Evolutionary conservation across 2,113 vertebrate species (phyloP).

Genomic region (Tenebrosternarchus preto): DNA sequence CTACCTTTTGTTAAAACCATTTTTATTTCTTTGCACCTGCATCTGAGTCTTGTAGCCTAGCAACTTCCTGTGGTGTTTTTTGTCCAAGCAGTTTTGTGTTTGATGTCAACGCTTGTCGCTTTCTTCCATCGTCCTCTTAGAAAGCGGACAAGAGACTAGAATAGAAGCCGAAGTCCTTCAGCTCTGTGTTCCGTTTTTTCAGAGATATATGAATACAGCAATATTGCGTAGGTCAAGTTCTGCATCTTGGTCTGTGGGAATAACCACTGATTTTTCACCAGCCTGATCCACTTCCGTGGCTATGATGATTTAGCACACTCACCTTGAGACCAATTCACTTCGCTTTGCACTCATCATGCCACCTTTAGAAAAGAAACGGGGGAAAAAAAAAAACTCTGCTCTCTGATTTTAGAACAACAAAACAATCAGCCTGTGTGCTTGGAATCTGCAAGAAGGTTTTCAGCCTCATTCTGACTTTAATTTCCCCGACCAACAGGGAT

Average conservation of each 20-base stretch:
- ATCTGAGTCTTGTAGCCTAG: slow-evolving; percentile 36
- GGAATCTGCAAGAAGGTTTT: neutral
- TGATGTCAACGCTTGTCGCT: slow-evolving; percentile 27
- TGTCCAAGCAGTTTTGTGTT: slow-evolving; percentile 28
- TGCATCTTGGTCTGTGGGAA: slow-evolving; percentile 60
- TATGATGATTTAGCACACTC: slow-evolving; percentile 40
- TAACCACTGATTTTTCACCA: slow-evolving; percentile 76
- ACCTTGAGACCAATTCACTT: slow-evolving; percentile 31
- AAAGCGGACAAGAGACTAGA: slow-evolving; percentile 40
- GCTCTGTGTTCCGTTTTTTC: slow-evolving; percentile 55
- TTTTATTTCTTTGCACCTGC: neutral
- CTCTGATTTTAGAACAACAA: slow-evolving; percentile 15
- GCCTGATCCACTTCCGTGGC: slow-evolving; percentile 61
- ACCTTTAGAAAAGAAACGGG: no score
- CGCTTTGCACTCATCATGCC: neutral
- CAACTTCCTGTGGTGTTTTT: slow-evolving; percentile 36
- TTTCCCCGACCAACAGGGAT: neutral
- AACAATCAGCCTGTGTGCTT: neutral
- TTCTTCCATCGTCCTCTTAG: slow-evolving; percentile 27
- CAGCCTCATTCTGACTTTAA: neutral
- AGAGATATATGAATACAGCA: slow-evolving; percentile 71
- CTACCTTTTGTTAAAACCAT: slow-evolving; percentile 29
- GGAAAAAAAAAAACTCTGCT: no score
- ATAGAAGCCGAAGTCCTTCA: slow-evolving; percentile 68
- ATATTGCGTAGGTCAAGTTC: slow-evolving; percentile 75